These are phyloP conservation scores for Cryptotermes secundus DNA, from an alignment of 1,140 invertebrate species.

Conservation along the genomic window DNA sequence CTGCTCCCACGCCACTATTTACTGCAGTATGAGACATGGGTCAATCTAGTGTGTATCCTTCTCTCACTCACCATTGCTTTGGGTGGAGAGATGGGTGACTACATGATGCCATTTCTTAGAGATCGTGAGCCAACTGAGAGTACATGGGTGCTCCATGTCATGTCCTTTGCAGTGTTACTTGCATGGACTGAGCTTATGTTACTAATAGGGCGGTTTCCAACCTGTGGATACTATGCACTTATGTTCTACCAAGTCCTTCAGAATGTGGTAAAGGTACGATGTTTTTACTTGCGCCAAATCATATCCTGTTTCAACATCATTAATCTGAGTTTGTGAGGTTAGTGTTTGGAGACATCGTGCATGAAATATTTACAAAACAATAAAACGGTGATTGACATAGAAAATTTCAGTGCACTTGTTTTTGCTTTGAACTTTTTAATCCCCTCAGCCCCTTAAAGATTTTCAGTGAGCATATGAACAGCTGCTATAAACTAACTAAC, in stretches of 20 bases:
- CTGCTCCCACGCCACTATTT: conserved; percentile 41
- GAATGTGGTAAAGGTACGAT: conserved; percentile 52
- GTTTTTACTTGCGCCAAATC: too few species aligned
- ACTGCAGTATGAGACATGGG: conserved; percentile 44
- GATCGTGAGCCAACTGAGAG: conserved; percentile 37
- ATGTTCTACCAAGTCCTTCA: conserved; percentile 54
- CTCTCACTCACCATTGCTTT: conserved; percentile 39
- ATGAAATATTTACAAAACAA: too few species aligned
- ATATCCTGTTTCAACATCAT: too few species aligned
- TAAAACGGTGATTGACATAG: too few species aligned
- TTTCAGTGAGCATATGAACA: too few species aligned
- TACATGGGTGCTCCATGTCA: conserved; percentile 43
- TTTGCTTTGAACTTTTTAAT: too few species aligned
- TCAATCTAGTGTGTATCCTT: conserved; percentile 41
- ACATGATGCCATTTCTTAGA: neutral
- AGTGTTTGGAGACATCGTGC: too few species aligned
- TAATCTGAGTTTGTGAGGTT: too few species aligned
- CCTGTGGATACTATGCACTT: conserved; percentile 53
- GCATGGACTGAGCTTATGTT: conserved; percentile 57
- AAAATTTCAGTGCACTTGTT: too few species aligned
- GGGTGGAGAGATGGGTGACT: conserved; percentile 2
- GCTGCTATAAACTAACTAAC: too few species aligned
- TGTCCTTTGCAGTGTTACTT: conserved; percentile 51
- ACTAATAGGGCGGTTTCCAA: conserved; percentile 53
- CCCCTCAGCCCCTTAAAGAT: too few species aligned